phyloP scores from a whole-genome alignment of 2,888 invertebrate species.

The Osedax frankpressi region DNA sequence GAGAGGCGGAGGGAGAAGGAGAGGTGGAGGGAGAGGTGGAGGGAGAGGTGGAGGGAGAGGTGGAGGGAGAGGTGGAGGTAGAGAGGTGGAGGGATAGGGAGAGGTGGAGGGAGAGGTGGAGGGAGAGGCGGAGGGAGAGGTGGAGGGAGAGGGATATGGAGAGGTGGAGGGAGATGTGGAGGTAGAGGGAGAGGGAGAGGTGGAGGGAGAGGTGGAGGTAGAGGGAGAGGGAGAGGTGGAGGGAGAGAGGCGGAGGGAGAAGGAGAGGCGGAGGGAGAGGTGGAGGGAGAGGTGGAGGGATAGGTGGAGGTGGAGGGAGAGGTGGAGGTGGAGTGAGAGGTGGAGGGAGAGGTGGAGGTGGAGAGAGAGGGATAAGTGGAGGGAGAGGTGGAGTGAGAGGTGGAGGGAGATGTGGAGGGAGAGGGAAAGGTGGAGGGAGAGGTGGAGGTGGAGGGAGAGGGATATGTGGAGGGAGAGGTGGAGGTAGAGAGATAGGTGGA shows the following conservation, averaged over 20 bases:
- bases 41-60: constrained; percentile 2
- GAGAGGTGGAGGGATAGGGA: not conserved
- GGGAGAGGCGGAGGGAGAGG: not conserved
- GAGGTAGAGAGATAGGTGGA: not conserved
- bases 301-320: not conserved
- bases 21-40: not conserved
- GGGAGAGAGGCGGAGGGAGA: not conserved
- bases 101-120: not conserved
- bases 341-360: not conserved
- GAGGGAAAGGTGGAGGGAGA: not conserved
- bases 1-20: not conserved
- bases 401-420: not conserved
- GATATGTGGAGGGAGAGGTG: not conserved
- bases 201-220: not conserved
- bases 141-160: not conserved
- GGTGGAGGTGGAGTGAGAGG: not conserved
- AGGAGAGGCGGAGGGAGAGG: not conserved
- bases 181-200: not conserved
- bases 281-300: not conserved
- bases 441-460: not conserved
- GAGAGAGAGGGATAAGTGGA: constrained; percentile 3
- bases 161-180: not conserved
- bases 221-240: constrained; percentile 5
- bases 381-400: not conserved
- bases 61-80: not conserved